Conservation (phyloP, 2,113 vertebrate species). For the Cettia cetti region DNA sequence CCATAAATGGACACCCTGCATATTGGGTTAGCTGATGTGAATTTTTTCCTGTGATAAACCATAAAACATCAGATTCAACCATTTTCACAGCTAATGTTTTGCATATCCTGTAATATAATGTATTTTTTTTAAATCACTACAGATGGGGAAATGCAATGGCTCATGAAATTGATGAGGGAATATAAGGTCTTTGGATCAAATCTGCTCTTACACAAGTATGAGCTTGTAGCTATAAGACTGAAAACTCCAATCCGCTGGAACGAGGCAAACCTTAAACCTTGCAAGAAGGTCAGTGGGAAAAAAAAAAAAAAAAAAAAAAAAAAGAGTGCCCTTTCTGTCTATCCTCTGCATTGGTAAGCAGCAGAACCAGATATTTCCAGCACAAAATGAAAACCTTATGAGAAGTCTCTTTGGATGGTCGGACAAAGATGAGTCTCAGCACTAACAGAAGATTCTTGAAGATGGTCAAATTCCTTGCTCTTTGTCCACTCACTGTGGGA, state of each 20-base stretch:
- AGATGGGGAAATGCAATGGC: constrained; percentile 34
- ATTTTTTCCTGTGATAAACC: not conserved
- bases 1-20: not conserved
- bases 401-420: not conserved
- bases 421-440: not conserved
- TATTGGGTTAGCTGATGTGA: not conserved
- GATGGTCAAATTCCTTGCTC: not conserved
- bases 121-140: constrained; percentile 19
- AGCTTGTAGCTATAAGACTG: not conserved
- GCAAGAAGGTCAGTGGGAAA: not conserved
- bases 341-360: not conserved
- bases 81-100: constrained; percentile 43
- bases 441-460: not conserved
- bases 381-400: not conserved
- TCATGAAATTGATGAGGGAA: constrained; percentile 51
- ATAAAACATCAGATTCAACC: constrained; percentile 26
- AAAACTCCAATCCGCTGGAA: not conserved
- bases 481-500: not conserved
- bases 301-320: not conserved
- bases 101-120: constrained; percentile 27
- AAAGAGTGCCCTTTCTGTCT: not conserved
- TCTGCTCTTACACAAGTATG: not conserved
- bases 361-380: not conserved
- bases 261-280: not conserved
- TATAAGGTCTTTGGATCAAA: constrained; percentile 38